These are phyloP conservation scores for Notolabrus celidotus DNA, from an alignment of 2,797 vertebrate species.

Conservation along the genomic window DNA sequence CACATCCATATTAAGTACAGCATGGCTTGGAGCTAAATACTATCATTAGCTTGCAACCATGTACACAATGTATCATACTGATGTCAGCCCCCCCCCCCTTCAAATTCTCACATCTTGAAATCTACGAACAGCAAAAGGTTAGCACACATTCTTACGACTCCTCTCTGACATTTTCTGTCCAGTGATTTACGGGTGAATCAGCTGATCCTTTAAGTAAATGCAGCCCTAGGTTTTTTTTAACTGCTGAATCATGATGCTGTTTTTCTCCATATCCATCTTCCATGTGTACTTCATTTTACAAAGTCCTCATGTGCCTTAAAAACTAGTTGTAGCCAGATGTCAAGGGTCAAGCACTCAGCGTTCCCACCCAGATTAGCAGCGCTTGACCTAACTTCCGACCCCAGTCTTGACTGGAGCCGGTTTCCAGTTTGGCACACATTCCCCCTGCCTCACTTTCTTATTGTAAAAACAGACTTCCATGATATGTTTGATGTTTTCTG, in stretches of 20 bases:
- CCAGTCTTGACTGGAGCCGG: constrained; percentile 1
- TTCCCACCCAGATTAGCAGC: constrained; percentile 49
- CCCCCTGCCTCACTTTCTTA: background rate
- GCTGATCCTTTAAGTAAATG: background rate
- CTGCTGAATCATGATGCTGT: background rate
- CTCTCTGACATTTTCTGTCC: no score
- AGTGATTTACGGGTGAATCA: no score
- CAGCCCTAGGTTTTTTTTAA: background rate
- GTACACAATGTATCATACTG: no score
- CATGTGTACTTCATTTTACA: background rate
- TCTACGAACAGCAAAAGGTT: no score
- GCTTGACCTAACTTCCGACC: constrained; percentile 48
- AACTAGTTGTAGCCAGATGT: constrained; percentile 17
- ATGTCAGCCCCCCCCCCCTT: no score
- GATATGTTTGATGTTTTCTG: constrained; percentile 11
- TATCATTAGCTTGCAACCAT: no score
- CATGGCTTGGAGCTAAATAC: no score
- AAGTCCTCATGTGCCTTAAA: constrained; percentile 24
- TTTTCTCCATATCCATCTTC: background rate
- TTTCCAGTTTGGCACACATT: constrained; percentile 31
- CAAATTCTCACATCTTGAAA: no score
- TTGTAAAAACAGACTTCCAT: background rate
- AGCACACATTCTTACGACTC: no score
- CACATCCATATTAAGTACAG: no score
- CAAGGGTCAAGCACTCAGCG: constrained; percentile 46